Percentiles rank a stretch among this genome's conserved stretches.
phyloP scores from a whole-genome alignment of 2,888 invertebrate species.

The Amorpha juglandis region DNA sequence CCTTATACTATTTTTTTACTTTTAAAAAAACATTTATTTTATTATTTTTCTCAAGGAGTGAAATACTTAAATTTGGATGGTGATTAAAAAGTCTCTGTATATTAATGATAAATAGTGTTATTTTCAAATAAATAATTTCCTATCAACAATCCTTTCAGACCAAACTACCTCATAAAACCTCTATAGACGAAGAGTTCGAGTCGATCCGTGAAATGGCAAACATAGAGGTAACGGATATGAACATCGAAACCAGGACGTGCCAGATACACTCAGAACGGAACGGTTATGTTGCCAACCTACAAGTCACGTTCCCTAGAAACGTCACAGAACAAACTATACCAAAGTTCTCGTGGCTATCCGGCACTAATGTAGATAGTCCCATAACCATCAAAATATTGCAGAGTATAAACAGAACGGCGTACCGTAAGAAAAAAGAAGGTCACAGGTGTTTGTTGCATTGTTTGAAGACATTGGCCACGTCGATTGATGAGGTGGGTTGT shows the following conservation, averaged over 20 bases:
- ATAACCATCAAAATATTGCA: conserved; percentile 90
- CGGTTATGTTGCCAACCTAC: conserved; percentile 80
- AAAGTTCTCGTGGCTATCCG: conserved; percentile 79
- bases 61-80: too few relatives aligned
- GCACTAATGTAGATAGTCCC: conserved; percentile 87
- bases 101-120: too few relatives aligned
- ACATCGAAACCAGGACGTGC: conserved; percentile 84
- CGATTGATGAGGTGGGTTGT: conserved; percentile 73
- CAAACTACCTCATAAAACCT: conserved; percentile 57
- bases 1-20: too few relatives aligned
- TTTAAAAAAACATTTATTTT: too few relatives aligned
- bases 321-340: conserved; percentile 77
- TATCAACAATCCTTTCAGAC: conserved; percentile 47
- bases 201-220: conserved; percentile 80
- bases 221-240: conserved; percentile 84
- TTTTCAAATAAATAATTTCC: too few relatives aligned
- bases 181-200: conserved; percentile 80
- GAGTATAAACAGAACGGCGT: conserved; percentile 91
- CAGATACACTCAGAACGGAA: conserved; percentile 83
- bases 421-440: conserved; percentile 92
- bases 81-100: too few relatives aligned
- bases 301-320: conserved; percentile 85
- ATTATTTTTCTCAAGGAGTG: too few relatives aligned
- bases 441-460: conserved; percentile 95
- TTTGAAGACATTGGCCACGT: conserved; percentile 83